A percentile compares a stretch with the other conserved stretches of the same genome.
Conservation (phyloP, 2,113 vertebrate species). For the Lamprologus sp. region DNA sequence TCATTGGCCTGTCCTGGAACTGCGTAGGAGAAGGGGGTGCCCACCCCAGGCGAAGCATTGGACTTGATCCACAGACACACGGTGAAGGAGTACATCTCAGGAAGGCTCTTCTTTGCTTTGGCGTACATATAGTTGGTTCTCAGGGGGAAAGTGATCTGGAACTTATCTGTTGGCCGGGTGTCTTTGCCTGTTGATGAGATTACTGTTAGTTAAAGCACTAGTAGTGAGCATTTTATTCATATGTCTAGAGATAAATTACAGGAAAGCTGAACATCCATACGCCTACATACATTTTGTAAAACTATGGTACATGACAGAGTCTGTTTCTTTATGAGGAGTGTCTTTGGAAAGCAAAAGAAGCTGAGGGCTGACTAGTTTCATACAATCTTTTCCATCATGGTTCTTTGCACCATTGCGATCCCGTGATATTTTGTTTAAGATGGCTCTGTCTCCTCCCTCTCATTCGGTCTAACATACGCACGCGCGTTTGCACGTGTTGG, state of each 20-base stretch:
- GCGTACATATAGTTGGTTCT: slow-evolving; percentile 99
- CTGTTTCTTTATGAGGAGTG: background rate
- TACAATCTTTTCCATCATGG: background rate
- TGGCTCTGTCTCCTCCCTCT: background rate
- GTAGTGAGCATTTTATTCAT: background rate
- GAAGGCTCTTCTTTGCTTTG: slow-evolving; percentile 91
- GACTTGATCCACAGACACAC: slow-evolving; percentile 97
- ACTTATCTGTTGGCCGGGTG: slow-evolving; percentile 82
- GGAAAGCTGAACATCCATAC: background rate
- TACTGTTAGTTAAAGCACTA: background rate
- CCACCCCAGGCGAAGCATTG: slow-evolving; percentile 87
- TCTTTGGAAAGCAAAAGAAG: background rate
- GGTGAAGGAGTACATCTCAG: slow-evolving; percentile 95
- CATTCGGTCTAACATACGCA: slow-evolving; percentile 7
- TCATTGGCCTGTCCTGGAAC: slow-evolving; percentile 92
- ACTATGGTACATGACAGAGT: background rate
- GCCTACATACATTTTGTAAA: background rate
- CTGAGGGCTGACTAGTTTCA: background rate
- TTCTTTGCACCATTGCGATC: background rate
- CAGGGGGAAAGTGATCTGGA: slow-evolving; percentile 92
- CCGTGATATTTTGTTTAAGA: background rate
- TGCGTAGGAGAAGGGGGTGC: slow-evolving; percentile 91
- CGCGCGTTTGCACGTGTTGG: background rate
- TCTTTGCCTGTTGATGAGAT: slow-evolving; percentile 70
- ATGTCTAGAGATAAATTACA: background rate